Evolutionary conservation across 2,113 vertebrate species (phyloP), one percentile per base, ranked within the genome.

Genomic region (Epinephelus moara): DNA sequence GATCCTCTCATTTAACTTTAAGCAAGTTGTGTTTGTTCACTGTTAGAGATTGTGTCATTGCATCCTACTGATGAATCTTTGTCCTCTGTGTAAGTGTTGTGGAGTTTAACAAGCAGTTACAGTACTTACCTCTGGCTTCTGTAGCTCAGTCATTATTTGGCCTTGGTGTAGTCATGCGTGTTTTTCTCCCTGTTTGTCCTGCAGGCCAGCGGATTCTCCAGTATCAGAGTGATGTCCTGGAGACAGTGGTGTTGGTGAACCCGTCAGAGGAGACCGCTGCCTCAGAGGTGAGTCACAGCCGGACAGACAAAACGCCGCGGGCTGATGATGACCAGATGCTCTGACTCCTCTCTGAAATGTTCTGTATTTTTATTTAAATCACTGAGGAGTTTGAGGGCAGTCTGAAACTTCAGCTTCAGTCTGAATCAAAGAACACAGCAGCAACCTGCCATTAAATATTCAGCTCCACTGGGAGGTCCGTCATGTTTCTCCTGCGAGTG

Each of bases 191-290:
- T 75, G 56, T 85, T 37, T 13, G 78, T 88, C 90, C 75, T 83
- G 52, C 84, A 99, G 98, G 98, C 90, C 97, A 98, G 93, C 96
- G 96, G 95, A 97, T 94, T 83, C 97, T 98, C 42, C 97, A 96
- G 90, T 96, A 98, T 88, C 96, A 92, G 85, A 98, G 97, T 84
- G 96, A 98, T 82, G 95, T 94, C 68, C 96, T 99, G 50, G 93
- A 98, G 85, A 97, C 97, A 0, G 94, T 96, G 82, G 96, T 99
- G 89, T 91, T 99, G 88, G 97, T 99, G 63, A 99, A 98, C 85
- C 97, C 97, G 68, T 96, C 95, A 82, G 95, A 95, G 90, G 94
- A 96, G 71, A 96, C 96, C 42, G 84, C 96, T 11, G 92, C 93
- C 60, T 95, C 96, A 81, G 96, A 99, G 97, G 98, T 99, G 94